Conservation (phyloP, 2,888 invertebrate genomes). For the Tuberolachnus salignus region DNA sequence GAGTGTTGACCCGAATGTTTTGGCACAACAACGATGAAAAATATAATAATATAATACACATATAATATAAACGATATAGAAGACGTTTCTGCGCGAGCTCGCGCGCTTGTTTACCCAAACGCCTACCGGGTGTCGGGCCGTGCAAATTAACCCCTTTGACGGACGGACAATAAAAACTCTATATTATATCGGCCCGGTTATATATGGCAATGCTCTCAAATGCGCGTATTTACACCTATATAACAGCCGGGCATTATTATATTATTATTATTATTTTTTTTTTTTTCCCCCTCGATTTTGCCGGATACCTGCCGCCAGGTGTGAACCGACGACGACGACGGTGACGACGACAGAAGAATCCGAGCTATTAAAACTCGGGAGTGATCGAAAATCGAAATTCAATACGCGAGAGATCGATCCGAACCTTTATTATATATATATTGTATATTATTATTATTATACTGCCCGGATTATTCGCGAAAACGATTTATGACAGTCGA, state of each 20-base stretch:
- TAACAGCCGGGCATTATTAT: background rate
- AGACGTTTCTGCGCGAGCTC: conserved; percentile 1
- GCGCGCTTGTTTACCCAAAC: conserved; percentile 44
- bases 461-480: conserved; percentile 36
- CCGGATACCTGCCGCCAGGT: conserved; percentile 28
- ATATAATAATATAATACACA: background rate
- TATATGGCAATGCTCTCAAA: background rate
- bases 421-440: conserved; percentile 26
- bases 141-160: conserved; percentile 56
- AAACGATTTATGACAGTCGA: conserved; percentile 55
- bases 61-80: background rate
- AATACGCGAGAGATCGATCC: conserved; percentile 37
- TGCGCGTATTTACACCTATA: background rate
- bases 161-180: conserved; percentile 26
- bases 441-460: conserved; percentile 12
- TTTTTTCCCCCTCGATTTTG: background rate
- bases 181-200: background rate
- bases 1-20: conserved; percentile 39
- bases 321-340: background rate
- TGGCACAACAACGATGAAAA: conserved; percentile 33
- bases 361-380: background rate
- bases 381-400: conserved; percentile 46
- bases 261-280: conserved; percentile 1
- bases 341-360: conserved; percentile 41
- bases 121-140: conserved; percentile 1